phyloP scores from a whole-genome alignment of 2,888 invertebrate species.

The Latheticus oryzae region DNA sequence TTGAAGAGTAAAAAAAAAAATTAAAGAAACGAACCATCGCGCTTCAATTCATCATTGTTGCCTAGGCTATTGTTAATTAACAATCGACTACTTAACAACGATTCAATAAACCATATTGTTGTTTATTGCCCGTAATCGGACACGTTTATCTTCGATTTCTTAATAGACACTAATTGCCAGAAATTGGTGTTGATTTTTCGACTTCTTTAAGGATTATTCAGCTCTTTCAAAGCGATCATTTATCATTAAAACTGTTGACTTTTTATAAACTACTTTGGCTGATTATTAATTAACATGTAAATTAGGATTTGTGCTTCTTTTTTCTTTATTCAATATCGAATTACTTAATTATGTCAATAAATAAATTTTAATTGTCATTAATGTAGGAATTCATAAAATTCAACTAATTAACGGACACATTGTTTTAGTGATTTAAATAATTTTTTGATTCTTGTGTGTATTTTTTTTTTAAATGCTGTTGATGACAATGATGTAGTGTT shows the following conservation, averaged over 20 bases:
- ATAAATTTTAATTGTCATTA: no score
- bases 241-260: neutral
- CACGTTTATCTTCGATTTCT: constrained; percentile 25
- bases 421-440: no score
- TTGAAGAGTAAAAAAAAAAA: constrained; percentile 43
- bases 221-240: neutral
- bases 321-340: constrained; percentile 12
- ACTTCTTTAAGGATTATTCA: neutral
- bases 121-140: constrained; percentile 56
- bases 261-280: no score
- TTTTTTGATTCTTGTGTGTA: no score
- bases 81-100: constrained; percentile 60
- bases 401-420: no score
- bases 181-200: neutral
- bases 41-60: constrained; percentile 62
- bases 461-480: no score
- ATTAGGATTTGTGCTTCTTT: neutral
- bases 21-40: constrained; percentile 48
- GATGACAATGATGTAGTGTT: constrained; percentile 63
- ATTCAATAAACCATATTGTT: constrained; percentile 53
- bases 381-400: no score
- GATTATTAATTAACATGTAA: no score
- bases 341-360: constrained; percentile 25
- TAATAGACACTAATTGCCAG: constrained; percentile 15
- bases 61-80: constrained; percentile 60